Conservation (phyloP, 2,888 invertebrate genomes). For the Coleophora flavipennella region DNA sequence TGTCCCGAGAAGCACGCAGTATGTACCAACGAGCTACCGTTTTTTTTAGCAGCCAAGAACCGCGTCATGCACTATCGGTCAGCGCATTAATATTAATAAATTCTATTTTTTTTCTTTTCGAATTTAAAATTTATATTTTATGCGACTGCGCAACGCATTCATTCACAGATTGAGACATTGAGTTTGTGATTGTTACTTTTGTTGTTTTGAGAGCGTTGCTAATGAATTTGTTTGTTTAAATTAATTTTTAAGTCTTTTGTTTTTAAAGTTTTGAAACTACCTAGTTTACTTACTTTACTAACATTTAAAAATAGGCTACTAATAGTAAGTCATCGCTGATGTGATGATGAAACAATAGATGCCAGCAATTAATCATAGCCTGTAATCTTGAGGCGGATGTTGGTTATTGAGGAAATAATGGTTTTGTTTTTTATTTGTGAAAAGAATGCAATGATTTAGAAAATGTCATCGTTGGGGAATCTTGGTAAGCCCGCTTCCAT, state of each 20-base stretch:
- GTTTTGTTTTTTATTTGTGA: too few relatives aligned
- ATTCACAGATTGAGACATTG: constrained; percentile 56
- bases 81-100: constrained; percentile 55
- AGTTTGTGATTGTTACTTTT: constrained; percentile 18
- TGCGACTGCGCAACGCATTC: constrained; percentile 14
- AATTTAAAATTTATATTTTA: constrained; percentile 33
- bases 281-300: too few relatives aligned
- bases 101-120: constrained; percentile 18
- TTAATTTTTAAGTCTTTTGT: too few relatives aligned
- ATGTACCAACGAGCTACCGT: constrained; percentile 46
- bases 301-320: too few relatives aligned
- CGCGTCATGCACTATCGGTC: constrained; percentile 48
- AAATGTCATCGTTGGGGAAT: too few relatives aligned
- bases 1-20: constrained; percentile 49
- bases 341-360: not conserved
- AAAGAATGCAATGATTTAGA: too few relatives aligned
- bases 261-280: too few relatives aligned
- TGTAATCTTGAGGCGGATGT: not conserved
- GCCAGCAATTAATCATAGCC: not conserved
- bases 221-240: too few relatives aligned
- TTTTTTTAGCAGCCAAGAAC: constrained; percentile 46
- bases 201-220: too few relatives aligned
- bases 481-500: too few relatives aligned
- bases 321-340: too few relatives aligned
- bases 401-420: too few relatives aligned